Evolutionary conservation across 2,113 vertebrate genomes (phyloP).

Genomic region (Leptosomus discolor): DNA sequence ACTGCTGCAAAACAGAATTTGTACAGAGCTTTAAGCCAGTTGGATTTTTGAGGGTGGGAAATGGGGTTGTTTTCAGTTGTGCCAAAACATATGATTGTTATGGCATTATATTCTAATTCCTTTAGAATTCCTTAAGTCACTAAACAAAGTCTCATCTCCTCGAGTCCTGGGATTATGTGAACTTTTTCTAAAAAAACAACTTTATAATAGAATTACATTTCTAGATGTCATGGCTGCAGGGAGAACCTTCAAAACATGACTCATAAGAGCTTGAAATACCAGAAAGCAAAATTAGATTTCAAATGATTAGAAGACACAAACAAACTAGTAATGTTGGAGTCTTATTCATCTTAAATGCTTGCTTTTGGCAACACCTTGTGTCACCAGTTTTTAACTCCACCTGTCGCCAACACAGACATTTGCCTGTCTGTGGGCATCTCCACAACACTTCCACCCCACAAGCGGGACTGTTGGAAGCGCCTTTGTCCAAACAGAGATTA

Average conservation of each 20-base stretch:
- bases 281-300: conserved; percentile 19
- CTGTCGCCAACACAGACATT: neutral
- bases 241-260: conserved; percentile 15
- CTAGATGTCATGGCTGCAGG: neutral
- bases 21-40: neutral
- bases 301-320: neutral
- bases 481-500: neutral
- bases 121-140: neutral
- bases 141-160: neutral
- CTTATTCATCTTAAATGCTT: neutral
- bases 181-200: neutral
- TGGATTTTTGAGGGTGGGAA: neutral
- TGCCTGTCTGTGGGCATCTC: neutral
- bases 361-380: neutral
- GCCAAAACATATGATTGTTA: neutral
- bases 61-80: neutral
- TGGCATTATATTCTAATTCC: too few relatives aligned
- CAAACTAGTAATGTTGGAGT: neutral
- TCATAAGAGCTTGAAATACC: conserved; percentile 2
- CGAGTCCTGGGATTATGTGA: neutral
- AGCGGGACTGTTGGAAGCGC: neutral
- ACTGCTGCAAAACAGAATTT: neutral
- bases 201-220: neutral
- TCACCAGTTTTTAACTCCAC: neutral
- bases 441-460: neutral